Percentiles rank a stretch among this genome's conserved stretches.
Evolutionary conservation across 2,797 vertebrate genomes (phyloP).

Genomic region (Galagoides demidoff): DNA sequence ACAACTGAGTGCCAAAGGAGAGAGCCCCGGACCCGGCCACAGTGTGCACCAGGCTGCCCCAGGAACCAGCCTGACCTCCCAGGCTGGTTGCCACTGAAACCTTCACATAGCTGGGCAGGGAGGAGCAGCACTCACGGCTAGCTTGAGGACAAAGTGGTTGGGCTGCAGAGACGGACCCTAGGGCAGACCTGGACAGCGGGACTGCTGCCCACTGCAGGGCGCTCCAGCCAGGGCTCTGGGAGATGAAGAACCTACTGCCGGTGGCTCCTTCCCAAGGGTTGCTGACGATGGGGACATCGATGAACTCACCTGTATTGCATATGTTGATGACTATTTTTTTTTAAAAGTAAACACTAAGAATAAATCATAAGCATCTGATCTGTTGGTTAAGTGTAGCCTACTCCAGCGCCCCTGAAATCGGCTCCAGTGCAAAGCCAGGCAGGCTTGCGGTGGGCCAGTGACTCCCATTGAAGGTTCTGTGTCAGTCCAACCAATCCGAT

Average conservation of each 20-base stretch:
- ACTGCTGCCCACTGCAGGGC: rapidly evolving
- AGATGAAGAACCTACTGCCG: neutral
- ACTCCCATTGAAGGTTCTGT: no score
- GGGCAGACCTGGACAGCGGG: rapidly evolving
- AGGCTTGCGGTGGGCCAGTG: no score
- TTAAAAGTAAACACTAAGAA: neutral
- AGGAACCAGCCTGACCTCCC: no score
- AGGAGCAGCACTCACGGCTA: neutral
- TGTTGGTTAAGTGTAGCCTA: neutral
- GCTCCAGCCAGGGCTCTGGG: neutral
- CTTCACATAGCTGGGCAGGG: no score
- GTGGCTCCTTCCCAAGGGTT: neutral
- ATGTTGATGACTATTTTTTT: neutral
- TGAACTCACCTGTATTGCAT: neutral
- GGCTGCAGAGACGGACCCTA: rapidly evolving
- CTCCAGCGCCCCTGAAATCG: neutral
- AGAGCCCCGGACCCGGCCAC: neutral
- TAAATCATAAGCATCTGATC: neutral
- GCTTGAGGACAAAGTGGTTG: neutral
- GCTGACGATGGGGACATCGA: neutral
- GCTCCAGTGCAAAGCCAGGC: rapidly evolving
- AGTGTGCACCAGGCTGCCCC: no score
- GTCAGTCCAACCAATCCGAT: neutral
- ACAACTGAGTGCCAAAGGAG: neutral
- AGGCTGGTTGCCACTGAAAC: neutral